Evolutionary conservation across 2,888 invertebrate genomes (phyloP), one percentile per base, ranked within the genome.

Genomic region (Chalcis sispes): DNA sequence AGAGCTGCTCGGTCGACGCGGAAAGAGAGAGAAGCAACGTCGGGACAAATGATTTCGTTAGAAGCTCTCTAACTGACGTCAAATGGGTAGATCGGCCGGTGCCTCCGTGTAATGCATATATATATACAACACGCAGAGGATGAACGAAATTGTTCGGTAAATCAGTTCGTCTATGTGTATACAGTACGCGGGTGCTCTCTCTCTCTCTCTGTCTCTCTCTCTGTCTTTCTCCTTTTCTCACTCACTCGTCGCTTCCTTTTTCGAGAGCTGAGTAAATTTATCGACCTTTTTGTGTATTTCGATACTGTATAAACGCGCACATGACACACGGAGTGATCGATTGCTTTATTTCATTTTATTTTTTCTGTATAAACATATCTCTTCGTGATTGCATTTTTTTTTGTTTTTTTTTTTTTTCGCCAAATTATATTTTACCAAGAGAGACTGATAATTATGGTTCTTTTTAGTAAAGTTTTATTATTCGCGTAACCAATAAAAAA

Each of bases 21-120:
- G 23, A 32, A 27, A 23, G 32, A 29, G 29, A 15, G 23, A 50
- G 61, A 42, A 40, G n/a, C n/a, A n/a, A n/a, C n/a, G n/a, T n/a
- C n/a, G n/a, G 42, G 50, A n/a, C 32, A 50, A 76, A 64, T 69
- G 58, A 72, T 72, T 72, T 69, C 36, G 72, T 72, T 32, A 52
- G 64, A 58, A 72, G 66, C 48, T 23, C 48, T 15, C 46, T 46
- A 50, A 61, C 64, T 54, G 75, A 59, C 40, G 75, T n/a, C n/a
- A n/a, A n/a, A n/a, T n/a, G n/a, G n/a, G n/a, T n/a, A n/a, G n/a
- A n/a, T n/a, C n/a, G n/a, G n/a, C n/a, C n/a, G n/a, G n/a, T n/a
- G n/a, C n/a, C n/a, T n/a, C n/a, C n/a, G n/a, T n/a, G n/a, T n/a
- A n/a, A n/a, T n/a, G n/a, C n/a, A n/a, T n/a, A n/a, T n/a, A n/a